Evolutionary conservation across 2,113 vertebrate genomes (phyloP).

Genomic region (Coracopsis vasa): DNA sequence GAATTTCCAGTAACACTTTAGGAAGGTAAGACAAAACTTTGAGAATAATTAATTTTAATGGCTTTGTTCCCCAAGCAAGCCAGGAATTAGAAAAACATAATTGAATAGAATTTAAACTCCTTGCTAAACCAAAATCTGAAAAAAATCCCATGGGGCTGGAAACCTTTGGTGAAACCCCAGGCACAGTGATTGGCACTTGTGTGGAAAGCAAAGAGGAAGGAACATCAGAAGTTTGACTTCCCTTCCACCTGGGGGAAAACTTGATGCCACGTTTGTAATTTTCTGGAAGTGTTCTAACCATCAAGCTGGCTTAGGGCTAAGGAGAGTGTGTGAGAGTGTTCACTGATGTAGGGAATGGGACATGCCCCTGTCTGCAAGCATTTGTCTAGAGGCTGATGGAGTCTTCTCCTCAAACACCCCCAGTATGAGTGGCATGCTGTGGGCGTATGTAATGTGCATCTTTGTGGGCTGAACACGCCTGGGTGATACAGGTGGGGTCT

Average conservation of each 20-base stretch:
- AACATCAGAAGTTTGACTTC: background rate
- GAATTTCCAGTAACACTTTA: background rate
- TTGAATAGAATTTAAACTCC: background rate
- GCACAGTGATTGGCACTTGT: accelerated
- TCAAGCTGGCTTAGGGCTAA: background rate
- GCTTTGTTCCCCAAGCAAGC: constrained; percentile 4
- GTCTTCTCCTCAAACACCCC: background rate
- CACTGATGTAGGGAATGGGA: background rate
- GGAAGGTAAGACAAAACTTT: background rate
- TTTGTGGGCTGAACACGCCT: background rate
- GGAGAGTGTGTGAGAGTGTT: no score
- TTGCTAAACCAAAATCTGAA: background rate
- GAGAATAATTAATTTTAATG: background rate
- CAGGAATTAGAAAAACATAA: background rate
- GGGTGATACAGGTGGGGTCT: background rate
- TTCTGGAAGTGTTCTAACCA: background rate
- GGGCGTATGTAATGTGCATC: accelerated
- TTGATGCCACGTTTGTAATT: background rate
- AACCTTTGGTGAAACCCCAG: background rate
- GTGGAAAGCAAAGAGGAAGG: background rate
- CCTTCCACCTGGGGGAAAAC: background rate
- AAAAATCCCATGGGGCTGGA: background rate
- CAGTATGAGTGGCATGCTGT: accelerated
- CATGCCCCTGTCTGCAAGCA: background rate
- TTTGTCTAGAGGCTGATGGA: background rate